A percentile compares a stretch with the other conserved stretches of the same genome.
Evolutionary conservation across 2,797 vertebrate species (phyloP).

Genomic region (Falco rusticolus): DNA sequence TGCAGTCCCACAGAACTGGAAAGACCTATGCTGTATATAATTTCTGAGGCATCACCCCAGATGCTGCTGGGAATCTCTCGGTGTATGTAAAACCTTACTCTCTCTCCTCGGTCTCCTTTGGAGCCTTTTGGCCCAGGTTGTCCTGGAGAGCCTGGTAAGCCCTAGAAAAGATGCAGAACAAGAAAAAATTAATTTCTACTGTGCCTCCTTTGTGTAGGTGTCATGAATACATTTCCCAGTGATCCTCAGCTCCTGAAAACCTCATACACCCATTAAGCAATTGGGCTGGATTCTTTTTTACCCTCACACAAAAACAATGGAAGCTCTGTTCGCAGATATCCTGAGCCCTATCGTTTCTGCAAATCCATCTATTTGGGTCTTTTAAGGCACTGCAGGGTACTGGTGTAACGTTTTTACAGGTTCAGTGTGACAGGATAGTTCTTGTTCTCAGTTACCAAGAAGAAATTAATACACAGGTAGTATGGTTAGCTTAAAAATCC

Average conservation of each 20-base stretch:
- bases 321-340: background rate
- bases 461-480: background rate
- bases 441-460: constrained; percentile 28
- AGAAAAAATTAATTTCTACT: background rate
- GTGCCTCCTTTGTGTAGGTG: background rate
- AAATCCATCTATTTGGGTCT: background rate
- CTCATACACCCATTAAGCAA: background rate
- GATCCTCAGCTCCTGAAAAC: constrained; percentile 9
- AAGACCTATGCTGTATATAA: background rate
- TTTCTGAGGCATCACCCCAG: background rate
- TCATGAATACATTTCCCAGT: background rate
- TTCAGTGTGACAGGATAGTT: constrained; percentile 1
- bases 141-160: constrained; percentile 76
- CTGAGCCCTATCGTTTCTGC: background rate
- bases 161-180: constrained; percentile 69
- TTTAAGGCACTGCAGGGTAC: background rate
- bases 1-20: background rate
- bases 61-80: background rate
- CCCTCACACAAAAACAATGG: background rate
- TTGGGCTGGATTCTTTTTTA: background rate
- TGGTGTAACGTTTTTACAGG: background rate
- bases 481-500: background rate
- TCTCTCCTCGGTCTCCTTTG: constrained; percentile 84
- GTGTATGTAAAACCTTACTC: constrained; percentile 70
- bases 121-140: constrained; percentile 76